These are phyloP conservation scores for Caerostris extrusa DNA, from an alignment of 1,140 invertebrate species.

Conservation along the genomic window DNA sequence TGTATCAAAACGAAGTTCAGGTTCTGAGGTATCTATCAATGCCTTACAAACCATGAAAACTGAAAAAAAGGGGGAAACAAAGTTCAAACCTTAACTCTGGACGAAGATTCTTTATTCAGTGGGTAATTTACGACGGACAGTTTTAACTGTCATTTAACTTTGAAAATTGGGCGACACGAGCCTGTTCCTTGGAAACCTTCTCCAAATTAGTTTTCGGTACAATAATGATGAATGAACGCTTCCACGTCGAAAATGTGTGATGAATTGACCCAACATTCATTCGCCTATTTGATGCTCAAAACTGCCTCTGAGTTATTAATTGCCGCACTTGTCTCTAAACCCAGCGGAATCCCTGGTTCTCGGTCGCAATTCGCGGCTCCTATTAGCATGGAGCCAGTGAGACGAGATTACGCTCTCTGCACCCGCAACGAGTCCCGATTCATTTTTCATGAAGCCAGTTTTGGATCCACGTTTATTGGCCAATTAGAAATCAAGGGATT, in stretches of 20 bases:
- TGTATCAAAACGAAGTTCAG: background rate
- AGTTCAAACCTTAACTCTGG: background rate
- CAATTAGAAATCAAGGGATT: constrained; percentile 26
- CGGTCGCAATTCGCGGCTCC: background rate
- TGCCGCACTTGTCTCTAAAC: constrained; percentile 42
- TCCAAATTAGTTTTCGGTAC: constrained; percentile 47
- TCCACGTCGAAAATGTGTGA: constrained; percentile 37
- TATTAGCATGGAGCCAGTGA: background rate
- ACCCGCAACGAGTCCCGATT: background rate
- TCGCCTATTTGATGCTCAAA: constrained; percentile 5
- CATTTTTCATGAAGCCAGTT: background rate
- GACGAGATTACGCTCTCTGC: background rate
- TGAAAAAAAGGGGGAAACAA: too few relatives aligned
- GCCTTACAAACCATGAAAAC: background rate
- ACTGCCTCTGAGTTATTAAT: constrained; percentile 43
- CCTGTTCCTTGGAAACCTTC: background rate
- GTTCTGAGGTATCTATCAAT: background rate
- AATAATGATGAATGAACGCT: constrained; percentile 46
- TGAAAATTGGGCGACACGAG: constrained; percentile 24
- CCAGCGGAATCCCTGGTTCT: constrained; percentile 21
- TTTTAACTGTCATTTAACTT: constrained; percentile 46
- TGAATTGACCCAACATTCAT: constrained; percentile 26
- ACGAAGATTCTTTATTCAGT: background rate
- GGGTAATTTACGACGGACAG: constrained; percentile 19
- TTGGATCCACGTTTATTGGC: background rate